Percentiles rank a stretch among this genome's conserved stretches.
Conservation (phyloP, 2,888 invertebrate species). For the Oligia latruncula region DNA sequence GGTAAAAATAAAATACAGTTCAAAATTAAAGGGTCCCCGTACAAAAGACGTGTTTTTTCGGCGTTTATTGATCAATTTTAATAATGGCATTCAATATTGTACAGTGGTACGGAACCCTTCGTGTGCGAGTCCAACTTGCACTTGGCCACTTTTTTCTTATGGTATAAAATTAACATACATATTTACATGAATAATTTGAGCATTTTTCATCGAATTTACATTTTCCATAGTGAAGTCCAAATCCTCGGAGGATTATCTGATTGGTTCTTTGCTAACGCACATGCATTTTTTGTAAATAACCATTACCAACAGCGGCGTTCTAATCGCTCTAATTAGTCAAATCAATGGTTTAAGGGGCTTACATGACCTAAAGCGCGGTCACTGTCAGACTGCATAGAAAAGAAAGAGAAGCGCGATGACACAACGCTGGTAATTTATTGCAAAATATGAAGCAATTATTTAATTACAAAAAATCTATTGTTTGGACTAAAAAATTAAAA, state of each 20-base stretch:
- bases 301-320: neutral
- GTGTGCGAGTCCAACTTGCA: neutral
- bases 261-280: neutral
- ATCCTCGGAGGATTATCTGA: neutral
- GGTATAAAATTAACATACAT: constrained; percentile 9
- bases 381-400: no score
- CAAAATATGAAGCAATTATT: no score
- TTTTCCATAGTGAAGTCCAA: neutral
- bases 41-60: neutral
- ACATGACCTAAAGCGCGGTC: no score
- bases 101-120: no score
- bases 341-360: no score
- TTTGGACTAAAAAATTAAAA: no score
- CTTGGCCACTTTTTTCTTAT: neutral
- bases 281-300: neutral
- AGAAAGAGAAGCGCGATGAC: no score
- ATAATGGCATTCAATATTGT: neutral
- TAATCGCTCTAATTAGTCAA: neutral
- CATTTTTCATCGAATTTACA: constrained; percentile 1
- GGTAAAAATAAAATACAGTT: neutral
- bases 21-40: neutral
- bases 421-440: no score
- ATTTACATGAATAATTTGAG: neutral
- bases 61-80: neutral
- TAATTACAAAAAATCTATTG: no score